Evolutionary conservation across 2,797 vertebrate species (phyloP), one percentile per base, ranked within the genome.

Genomic region (Paedocypris micromegethes): DNA sequence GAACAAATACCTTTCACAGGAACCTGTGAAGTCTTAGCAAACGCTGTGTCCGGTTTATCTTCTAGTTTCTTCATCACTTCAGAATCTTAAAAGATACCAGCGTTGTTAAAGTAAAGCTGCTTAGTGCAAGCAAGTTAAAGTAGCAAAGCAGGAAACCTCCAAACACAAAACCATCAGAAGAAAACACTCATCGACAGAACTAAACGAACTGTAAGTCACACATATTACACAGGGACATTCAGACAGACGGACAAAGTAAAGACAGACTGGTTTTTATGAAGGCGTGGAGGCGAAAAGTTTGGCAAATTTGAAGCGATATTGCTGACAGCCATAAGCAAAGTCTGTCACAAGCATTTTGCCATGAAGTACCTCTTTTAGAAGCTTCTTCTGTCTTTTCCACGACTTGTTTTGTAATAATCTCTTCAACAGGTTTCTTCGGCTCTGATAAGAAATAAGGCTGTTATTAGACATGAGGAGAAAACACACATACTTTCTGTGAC

Each of bases 11-110:
- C 86, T 88, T 75, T 72, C 43, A 9, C 58, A 5, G 70, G 64
- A 66, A 72, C 52, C n/a, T n/a, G n/a, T 62, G 75, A 37, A 60
- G 69, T 73, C 49, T 53, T 76, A 75, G 68, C 77, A 71, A 75
- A 66, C 55, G 75, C 47, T 45, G 51, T 66, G 69, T 70, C 72
- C n/a, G 72, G 66, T 76, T 73, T 78, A 65, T 83, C 81, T 72
- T 78, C 83, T 67, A 69, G 5, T 68, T 49, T 72, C 72, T 64
- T 73, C 75, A 72, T 23, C 82, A 66, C 75, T 66, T 88, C 82
- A 72, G 83, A 64, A 78, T 80, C 85, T 87, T 86, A 6, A 85
- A 87, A 83, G 58, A 90, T 71, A 87, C 76, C 66, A 79, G 3
- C 62, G 45, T 81, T 77, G 78, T 77, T 77, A 84, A 70, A 78